phyloP scores from a whole-genome alignment of 2,888 invertebrate genomes.

The Plagiodera versicolora region DNA sequence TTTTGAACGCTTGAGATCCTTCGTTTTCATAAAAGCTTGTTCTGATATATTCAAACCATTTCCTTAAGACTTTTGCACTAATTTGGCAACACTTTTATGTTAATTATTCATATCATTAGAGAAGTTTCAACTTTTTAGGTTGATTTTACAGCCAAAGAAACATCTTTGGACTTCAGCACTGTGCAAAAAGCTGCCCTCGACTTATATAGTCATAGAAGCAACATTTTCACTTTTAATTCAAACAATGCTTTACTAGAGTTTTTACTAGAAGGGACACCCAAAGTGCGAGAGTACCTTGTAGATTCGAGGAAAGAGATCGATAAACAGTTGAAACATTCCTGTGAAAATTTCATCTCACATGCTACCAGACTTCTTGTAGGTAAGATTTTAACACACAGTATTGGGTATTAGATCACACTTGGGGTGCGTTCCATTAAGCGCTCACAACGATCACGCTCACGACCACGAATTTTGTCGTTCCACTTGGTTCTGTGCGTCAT shows the following conservation, averaged over 20 bases:
- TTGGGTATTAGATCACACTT: too few relatives aligned
- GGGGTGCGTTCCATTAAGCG: too few relatives aligned
- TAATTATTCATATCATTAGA: too few relatives aligned
- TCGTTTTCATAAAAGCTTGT: too few relatives aligned
- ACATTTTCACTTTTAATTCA: slow-evolving; percentile 76
- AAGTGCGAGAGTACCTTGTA: slow-evolving; percentile 86
- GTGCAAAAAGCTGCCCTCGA: slow-evolving; percentile 84
- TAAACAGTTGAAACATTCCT: slow-evolving; percentile 83
- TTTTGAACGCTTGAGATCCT: too few relatives aligned
- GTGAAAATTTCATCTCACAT: slow-evolving; percentile 84
- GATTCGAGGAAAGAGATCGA: slow-evolving; percentile 98
- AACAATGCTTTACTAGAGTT: slow-evolving; percentile 95
- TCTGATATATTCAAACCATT: too few relatives aligned
- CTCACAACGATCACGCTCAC: too few relatives aligned
- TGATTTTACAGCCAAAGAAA: slow-evolving; percentile 91
- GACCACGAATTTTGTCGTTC: too few relatives aligned
- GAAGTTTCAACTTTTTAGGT: slow-evolving; percentile 18
- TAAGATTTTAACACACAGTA: slow-evolving; percentile 51
- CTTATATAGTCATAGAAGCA: slow-evolving; percentile 73
- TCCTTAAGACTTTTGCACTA: too few relatives aligned
- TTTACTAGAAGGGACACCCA: slow-evolving; percentile 88
- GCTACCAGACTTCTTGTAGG: slow-evolving; percentile 75
- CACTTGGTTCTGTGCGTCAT: too few relatives aligned
- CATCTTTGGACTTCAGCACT: slow-evolving; percentile 90
- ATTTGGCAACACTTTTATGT: too few relatives aligned